Evolutionary conservation across 1,140 invertebrate genomes (phyloP).

Genomic region (Neodiprion fabricii): DNA sequence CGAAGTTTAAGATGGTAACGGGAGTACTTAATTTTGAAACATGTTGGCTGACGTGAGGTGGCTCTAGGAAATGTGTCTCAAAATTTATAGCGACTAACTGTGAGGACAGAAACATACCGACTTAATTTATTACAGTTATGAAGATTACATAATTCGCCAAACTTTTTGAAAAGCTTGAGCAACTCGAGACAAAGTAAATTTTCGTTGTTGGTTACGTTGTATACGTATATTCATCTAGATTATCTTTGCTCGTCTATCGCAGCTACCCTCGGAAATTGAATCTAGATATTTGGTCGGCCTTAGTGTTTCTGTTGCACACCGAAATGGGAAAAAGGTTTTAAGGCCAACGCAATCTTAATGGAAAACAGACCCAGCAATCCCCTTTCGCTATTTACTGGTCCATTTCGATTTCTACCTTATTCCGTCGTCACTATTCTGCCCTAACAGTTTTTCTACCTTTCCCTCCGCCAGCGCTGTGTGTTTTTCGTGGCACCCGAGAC

Average conservation of each 20-base stretch:
- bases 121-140: no score
- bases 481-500: not conserved
- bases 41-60: not conserved
- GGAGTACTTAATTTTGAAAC: not conserved
- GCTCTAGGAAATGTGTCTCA: not conserved
- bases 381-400: not conserved
- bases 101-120: no score
- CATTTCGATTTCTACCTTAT: slow-evolving; percentile 7
- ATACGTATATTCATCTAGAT: no score
- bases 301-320: not conserved
- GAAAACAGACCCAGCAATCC: slow-evolving; percentile 7
- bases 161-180: no score
- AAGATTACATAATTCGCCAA: no score
- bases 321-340: slow-evolving; percentile 7
- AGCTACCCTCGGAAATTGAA: not conserved
- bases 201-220: no score
- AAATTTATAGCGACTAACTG: not conserved
- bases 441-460: not conserved
- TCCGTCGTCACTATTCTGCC: slow-evolving; percentile 2
- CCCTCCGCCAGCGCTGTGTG: not conserved
- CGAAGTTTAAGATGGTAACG: no score
- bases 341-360: slow-evolving; percentile 1
- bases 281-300: not conserved
- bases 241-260: not conserved
- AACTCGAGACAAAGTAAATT: no score